A percentile compares a stretch with the other conserved stretches of the same genome.
Evolutionary conservation across 2,888 invertebrate genomes (phyloP).

Genomic region (Drosophila acutilabella): DNA sequence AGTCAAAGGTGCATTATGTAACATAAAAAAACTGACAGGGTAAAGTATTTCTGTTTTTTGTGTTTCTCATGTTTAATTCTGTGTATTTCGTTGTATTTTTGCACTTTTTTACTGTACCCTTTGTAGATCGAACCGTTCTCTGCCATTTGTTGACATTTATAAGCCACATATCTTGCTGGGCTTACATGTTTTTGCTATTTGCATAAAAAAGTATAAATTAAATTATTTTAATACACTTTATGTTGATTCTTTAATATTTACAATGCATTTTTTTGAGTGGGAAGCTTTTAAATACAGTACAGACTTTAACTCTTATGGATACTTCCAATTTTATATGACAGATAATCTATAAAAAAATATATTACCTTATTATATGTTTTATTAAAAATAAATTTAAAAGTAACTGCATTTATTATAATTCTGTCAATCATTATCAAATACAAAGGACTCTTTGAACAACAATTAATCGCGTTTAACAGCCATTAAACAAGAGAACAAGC

Average conservation of each 20-base stretch:
- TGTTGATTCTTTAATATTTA: not conserved
- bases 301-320: not conserved
- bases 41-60: not conserved
- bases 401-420: too few species aligned
- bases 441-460: too few species aligned
- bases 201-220: constrained; percentile 3
- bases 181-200: constrained; percentile 5
- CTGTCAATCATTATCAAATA: too few species aligned
- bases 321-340: too few species aligned
- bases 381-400: too few species aligned
- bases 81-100: constrained; percentile 3
- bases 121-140: constrained; percentile 10
- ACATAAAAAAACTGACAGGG: not conserved
- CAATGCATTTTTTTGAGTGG: not conserved
- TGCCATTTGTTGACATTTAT: constrained; percentile 28
- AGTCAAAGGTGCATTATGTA: too few species aligned
- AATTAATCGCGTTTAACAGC: too few species aligned
- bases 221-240: constrained; percentile 4
- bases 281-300: not conserved
- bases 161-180: constrained; percentile 42
- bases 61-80: not conserved
- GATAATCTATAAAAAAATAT: too few species aligned
- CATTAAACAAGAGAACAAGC: not conserved
- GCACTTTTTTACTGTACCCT: constrained; percentile 8
- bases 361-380: too few species aligned